These are phyloP conservation scores for Torymus aiolomorphi DNA, from an alignment of 2,888 invertebrate genomes.

Conservation along the genomic window DNA sequence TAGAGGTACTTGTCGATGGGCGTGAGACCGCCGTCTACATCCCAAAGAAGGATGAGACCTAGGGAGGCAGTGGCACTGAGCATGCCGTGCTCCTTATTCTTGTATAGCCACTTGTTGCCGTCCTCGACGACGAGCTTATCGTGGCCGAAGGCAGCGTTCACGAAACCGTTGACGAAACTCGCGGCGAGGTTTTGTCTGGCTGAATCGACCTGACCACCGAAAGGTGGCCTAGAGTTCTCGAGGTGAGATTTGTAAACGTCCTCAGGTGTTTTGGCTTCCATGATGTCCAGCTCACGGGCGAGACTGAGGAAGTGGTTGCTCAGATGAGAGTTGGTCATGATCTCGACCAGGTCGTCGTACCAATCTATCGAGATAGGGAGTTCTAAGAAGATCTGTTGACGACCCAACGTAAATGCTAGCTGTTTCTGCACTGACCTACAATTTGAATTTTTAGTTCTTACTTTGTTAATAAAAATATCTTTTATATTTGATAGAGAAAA, in stretches of 20 bases:
- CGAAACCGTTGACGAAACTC: conserved; percentile 98
- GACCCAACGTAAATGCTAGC: conserved; percentile 95
- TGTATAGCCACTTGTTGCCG: conserved; percentile 88
- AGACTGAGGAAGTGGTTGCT: conserved; percentile 95
- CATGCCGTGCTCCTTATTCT: conserved; percentile 99
- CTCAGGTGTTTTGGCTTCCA: conserved; percentile 99
- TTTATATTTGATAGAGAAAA: too few relatives aligned
- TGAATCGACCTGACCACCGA: conserved; percentile 91
- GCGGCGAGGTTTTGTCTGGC: conserved; percentile 97
- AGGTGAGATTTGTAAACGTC: conserved; percentile 99
- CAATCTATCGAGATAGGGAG: conserved; percentile 81
- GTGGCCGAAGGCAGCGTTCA: conserved; percentile 97
- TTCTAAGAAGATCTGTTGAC: conserved; percentile 94
- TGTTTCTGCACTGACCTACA: conserved; percentile 91
- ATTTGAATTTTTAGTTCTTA: conserved; percentile 51
- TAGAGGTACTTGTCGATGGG: conserved; percentile 99
- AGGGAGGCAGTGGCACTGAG: conserved; percentile 97
- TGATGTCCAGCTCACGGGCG: conserved; percentile 97
- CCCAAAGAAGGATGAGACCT: conserved; percentile 97
- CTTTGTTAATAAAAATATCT: too few relatives aligned
- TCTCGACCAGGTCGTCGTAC: conserved; percentile 88
- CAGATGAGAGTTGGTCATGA: conserved; percentile 95
- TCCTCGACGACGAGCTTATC: conserved; percentile 96
- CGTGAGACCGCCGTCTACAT: conserved; percentile 97
- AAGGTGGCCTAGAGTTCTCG: conserved; percentile 88